Base-by-base conservation (phyloP, 2,797 vertebrate species). In the Epinephelus malabaricus region DNA sequence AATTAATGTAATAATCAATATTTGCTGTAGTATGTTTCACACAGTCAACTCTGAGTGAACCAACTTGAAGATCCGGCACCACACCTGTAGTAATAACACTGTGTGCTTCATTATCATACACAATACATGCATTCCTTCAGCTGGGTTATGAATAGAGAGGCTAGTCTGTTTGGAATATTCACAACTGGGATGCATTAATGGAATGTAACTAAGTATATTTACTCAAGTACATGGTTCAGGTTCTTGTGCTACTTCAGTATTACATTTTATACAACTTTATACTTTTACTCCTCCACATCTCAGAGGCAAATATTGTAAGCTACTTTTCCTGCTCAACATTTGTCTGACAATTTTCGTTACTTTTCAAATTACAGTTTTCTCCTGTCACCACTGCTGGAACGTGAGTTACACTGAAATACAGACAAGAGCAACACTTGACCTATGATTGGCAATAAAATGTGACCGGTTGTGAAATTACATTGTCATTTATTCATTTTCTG, bases 61-160 rank as follows among this genome's bases (percentile, higher is more conserved):
- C 58, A 60, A 90, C 88, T 79, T 70, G 88, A 59, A 85, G 69
- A 87, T 92, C 88, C 64, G 21, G 88, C 78, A 30, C 83, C 80
- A 78, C 86, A 10, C 89, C 90, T 84, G 56, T 19, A 10, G 19
- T 71, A 71, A 73, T 50, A 61, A 81, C 73, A 40, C 59, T 0
- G 19, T 7, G 10, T 17, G 34, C 49, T 56, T 66, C 49, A 27
- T 59, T 30, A 54, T 34, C 15, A 18, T 0, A 30, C 50, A 27
- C 25, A 64, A 69, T 12, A 43, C 11, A 11, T 50, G 64, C n/a
- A 6, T 5, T 61, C 17, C 49, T 53, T 49, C 34, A 34, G 34
- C 34, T 34, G 34, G 34, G 34, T 34, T 5, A 55, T 1, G 27
- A 11, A 53, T 4, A 55, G 4, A 62, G 60, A 59, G 9, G 73